Base-by-base conservation (phyloP, 2,888 invertebrate species). In the Cerceris rybyensis region DNA sequence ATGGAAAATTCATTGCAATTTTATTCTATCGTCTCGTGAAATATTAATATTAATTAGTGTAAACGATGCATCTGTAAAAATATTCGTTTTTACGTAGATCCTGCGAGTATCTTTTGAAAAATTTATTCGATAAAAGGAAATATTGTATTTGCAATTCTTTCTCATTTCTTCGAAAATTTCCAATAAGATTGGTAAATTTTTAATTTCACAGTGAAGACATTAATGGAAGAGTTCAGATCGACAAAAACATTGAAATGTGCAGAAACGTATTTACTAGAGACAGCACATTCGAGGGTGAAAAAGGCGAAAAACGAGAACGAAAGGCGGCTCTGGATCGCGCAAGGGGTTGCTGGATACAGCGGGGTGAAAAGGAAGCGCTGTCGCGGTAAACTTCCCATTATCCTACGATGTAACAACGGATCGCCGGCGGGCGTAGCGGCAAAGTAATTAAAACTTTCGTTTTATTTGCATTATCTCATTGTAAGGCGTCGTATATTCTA, bases 401-500 rank as follows among this genome's bases (percentile, higher is more conserved):
- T 89, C 88, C 89, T 83, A 84, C 88, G 88, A 89, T 89, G 90
- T 89, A 90, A 90, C 89, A 89, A 90, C 88, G 88, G 87, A 84
- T 88, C 88, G 89, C 88, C 88, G 86, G 77, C 83, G 88, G 88
- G 87, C 88, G 88, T 86, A 90, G 87, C 87, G 86, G 88, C 89
- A 91, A 92, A 92, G 91, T 91, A 92, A 92, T 92, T 92, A 92
- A 92, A 92, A 92, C 91, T 92, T 91, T 91, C 90, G 88, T 92
- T 91, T 92, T 92, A 91, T 92, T 92, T 92, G 91, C 91, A 91
- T 92, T 91, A 92, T 91, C 91, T 91, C 90, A 91, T 91, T 91
- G 91, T 89, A 88, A 90, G 88, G 90, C 90, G 88, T 90, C 91
- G 91, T 92, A 90, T 91, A 91, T 92, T 91, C 90, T 91, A 91